Percentiles rank a stretch among this genome's conserved stretches.
Conservation (phyloP, 2,113 vertebrate genomes). For the Oncorhynchus masou region DNA sequence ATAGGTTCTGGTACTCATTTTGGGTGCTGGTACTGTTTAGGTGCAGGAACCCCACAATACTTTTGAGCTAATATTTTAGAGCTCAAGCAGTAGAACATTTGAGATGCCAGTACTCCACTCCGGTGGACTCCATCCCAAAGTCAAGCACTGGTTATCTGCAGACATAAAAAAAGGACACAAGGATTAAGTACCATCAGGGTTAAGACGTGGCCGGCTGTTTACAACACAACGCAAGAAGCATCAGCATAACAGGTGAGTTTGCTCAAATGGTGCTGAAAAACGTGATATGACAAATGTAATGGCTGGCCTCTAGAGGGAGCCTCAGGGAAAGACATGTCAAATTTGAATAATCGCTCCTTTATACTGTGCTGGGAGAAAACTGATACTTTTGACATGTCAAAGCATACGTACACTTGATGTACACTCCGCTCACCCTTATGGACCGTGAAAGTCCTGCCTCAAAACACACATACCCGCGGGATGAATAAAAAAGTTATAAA, state of each 20-base stretch:
- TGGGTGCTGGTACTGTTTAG: too few species aligned
- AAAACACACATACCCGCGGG: background rate
- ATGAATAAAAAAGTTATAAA: background rate
- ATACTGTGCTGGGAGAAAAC: conserved; percentile 34
- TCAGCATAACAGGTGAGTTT: background rate
- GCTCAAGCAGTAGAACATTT: too few species aligned
- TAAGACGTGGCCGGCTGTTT: too few species aligned
- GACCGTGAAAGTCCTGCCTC: conserved; percentile 39
- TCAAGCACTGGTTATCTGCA: background rate
- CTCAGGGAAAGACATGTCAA: background rate
- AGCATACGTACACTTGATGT: background rate
- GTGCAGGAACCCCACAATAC: too few species aligned
- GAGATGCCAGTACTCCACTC: too few species aligned
- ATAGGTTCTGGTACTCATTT: too few species aligned
- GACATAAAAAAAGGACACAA: conserved; percentile 11
- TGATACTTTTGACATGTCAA: conserved; percentile 44
- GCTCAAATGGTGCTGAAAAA: background rate
- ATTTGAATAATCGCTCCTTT: background rate
- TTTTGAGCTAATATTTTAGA: too few species aligned
- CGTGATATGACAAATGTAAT: background rate
- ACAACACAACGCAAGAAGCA: too few species aligned
- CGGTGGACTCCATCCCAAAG: too few species aligned
- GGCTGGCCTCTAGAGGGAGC: background rate
- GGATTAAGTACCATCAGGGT: background rate
- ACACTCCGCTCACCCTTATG: conserved; percentile 29